A percentile compares a stretch with the other conserved stretches of the same genome.
These are phyloP conservation scores for Sinopyrophorus schimmeli DNA, from an alignment of 2,888 invertebrate genomes.

Conservation along the genomic window DNA sequence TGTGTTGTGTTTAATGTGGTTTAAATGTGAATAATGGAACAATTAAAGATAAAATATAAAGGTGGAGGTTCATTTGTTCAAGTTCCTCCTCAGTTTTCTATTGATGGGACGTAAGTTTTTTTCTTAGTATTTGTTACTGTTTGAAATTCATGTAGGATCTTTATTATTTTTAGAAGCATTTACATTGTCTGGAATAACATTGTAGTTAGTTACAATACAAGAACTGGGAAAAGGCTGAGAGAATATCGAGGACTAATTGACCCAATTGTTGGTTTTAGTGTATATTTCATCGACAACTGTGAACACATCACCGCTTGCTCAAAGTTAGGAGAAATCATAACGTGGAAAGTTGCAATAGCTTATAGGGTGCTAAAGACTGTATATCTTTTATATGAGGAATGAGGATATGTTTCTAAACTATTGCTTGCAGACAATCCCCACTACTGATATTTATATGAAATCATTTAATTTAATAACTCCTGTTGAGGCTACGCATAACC, in stretches of 20 bases:
- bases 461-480: constrained; percentile 5
- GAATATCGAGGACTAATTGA: constrained; percentile 60
- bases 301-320: constrained; percentile 61
- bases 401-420: not conserved
- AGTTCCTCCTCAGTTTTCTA: constrained; percentile 65
- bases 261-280: constrained; percentile 58
- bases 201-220: constrained; percentile 65
- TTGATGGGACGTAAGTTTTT: constrained; percentile 55
- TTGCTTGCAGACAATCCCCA: not conserved
- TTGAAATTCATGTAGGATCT: not conserved
- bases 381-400: constrained; percentile 35
- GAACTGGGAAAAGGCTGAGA: constrained; percentile 66
- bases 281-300: constrained; percentile 53
- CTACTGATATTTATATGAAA: not conserved
- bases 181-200: constrained; percentile 64
- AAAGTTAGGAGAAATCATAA: constrained; percentile 58
- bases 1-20: no score
- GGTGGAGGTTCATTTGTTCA: constrained; percentile 66
- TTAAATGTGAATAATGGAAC: constrained; percentile 22
- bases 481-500: no score
- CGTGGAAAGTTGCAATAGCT: constrained; percentile 62
- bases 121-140: not conserved
- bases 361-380: constrained; percentile 57
- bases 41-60: constrained; percentile 62
- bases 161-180: constrained; percentile 58